A percentile compares a stretch with the other conserved stretches of the same genome.
These are phyloP conservation scores for Brachionus asplanchnoidis DNA, from an alignment of 1,140 invertebrate species.

Conservation along the genomic window DNA sequence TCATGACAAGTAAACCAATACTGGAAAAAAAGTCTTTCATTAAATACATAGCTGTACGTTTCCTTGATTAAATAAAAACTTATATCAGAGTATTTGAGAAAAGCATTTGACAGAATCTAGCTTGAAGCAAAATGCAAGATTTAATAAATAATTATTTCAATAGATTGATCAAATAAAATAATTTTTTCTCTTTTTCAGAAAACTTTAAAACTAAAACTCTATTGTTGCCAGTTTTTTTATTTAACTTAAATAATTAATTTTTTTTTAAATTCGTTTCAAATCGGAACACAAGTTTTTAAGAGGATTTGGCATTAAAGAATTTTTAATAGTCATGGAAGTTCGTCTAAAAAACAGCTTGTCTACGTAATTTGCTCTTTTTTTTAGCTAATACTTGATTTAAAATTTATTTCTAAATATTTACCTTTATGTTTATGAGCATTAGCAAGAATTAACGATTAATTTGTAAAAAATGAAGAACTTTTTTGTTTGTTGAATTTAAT, in stretches of 20 bases:
- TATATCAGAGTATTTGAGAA: neutral
- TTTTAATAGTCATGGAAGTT: neutral
- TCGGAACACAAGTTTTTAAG: neutral
- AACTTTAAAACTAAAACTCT: neutral
- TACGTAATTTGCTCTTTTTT: neutral
- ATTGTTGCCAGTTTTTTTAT: neutral
- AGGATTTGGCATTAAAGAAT: neutral
- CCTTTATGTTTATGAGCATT: neutral
- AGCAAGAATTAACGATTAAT: neutral
- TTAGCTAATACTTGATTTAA: neutral
- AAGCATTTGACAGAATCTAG: neutral
- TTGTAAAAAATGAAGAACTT: neutral
- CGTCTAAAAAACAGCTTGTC: neutral
- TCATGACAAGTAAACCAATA: neutral
- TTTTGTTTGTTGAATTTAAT: neutral
- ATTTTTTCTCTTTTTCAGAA: too few relatives aligned
- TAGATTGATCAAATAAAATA: neutral
- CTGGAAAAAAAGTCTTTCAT: neutral
- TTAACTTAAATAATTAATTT: neutral
- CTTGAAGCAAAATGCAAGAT: neutral
- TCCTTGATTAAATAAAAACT: neutral
- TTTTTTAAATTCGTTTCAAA: neutral
- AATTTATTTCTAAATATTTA: neutral
- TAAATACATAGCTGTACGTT: neutral
- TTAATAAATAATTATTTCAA: slow-evolving; percentile 11